Conservation (phyloP, 2,113 vertebrate genomes). For the Trochalopteron elliotii region DNA sequence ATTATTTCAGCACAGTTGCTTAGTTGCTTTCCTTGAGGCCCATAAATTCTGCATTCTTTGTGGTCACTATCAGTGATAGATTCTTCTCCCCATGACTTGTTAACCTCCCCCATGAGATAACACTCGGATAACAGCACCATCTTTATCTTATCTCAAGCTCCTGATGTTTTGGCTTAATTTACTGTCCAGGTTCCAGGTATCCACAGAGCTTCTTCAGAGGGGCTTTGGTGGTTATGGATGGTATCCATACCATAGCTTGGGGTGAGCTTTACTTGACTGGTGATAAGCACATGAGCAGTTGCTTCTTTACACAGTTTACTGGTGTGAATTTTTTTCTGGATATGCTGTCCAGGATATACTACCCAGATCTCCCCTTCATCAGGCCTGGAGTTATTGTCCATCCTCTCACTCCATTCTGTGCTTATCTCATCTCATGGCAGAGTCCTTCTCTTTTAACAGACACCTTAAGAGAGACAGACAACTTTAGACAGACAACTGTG, state of each 20-base stretch:
- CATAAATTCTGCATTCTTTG: neutral
- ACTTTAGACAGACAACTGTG: neutral
- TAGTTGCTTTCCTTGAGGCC: neutral
- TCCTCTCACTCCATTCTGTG: neutral
- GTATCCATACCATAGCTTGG: too few relatives aligned
- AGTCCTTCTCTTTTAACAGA: neutral
- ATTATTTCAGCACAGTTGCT: neutral
- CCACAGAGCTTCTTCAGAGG: neutral
- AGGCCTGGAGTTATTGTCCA: neutral
- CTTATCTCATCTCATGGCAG: neutral
- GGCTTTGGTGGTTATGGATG: fast-evolving
- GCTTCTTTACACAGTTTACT: neutral
- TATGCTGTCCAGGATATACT: neutral
- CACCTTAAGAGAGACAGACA: neutral
- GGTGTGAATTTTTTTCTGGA: neutral
- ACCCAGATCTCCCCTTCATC: too few relatives aligned
- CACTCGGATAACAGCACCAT: neutral
- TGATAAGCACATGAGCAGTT: neutral
- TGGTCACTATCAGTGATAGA: neutral
- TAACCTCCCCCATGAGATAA: neutral
- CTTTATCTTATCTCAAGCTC: neutral
- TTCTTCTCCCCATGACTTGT: neutral
- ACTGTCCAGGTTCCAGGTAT: neutral
- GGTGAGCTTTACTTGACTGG: neutral
- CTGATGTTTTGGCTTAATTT: neutral